Percentiles rank a stretch among this genome's conserved stretches.
Conservation (phyloP, 2,113 vertebrate genomes). For the Channa maculata region DNA sequence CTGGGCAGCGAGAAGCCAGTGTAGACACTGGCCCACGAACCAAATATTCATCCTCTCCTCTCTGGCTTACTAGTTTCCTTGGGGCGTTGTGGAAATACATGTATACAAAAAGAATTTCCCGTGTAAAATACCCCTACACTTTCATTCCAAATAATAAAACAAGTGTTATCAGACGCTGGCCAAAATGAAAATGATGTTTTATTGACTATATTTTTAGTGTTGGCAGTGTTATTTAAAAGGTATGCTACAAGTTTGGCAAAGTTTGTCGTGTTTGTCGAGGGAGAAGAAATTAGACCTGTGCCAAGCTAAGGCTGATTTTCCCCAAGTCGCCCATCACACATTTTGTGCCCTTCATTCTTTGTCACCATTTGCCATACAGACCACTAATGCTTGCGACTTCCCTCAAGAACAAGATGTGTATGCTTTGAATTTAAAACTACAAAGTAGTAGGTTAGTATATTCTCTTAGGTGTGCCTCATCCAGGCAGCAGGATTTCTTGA, state of each 20-base stretch:
- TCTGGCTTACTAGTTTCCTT: slow-evolving; percentile 58
- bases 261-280: slow-evolving; percentile 26
- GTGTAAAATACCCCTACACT: slow-evolving; percentile 69
- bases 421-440: slow-evolving; percentile 56
- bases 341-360: slow-evolving; percentile 18
- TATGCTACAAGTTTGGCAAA: slow-evolving; percentile 19
- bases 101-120: slow-evolving; percentile 59
- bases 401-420: slow-evolving; percentile 11
- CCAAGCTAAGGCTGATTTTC: slow-evolving; percentile 9
- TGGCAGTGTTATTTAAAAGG: slow-evolving; percentile 55
- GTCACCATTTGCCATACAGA: slow-evolving; percentile 7
- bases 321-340: slow-evolving; percentile 19
- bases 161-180: slow-evolving; percentile 59
- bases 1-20: slow-evolving; percentile 51
- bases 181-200: slow-evolving; percentile 62
- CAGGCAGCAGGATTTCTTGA: slow-evolving; percentile 24
- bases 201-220: slow-evolving; percentile 50
- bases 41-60: slow-evolving; percentile 55
- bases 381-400: slow-evolving; percentile 32
- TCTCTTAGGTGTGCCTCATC: slow-evolving; percentile 31
- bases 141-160: slow-evolving; percentile 75
- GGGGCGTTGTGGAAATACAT: slow-evolving; percentile 70
- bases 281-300: slow-evolving; percentile 1
- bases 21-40: slow-evolving; percentile 68
- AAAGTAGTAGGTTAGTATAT: slow-evolving; percentile 46